Percentiles rank a stretch among this genome's conserved stretches.
phyloP scores from a whole-genome alignment of 2,888 invertebrate species.

The Diaperis boleti region DNA sequence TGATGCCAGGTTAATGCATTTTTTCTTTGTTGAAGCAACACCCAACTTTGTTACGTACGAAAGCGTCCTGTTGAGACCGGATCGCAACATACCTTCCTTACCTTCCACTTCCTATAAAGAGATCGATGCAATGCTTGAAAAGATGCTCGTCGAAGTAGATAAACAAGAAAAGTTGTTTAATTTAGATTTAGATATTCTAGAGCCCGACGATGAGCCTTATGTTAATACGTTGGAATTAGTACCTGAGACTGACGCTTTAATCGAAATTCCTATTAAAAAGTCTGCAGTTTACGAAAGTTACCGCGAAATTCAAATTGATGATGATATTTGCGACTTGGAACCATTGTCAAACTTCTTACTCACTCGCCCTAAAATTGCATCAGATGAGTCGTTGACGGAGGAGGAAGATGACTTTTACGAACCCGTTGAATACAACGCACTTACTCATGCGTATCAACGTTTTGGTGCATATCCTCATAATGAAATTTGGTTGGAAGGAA shows the following conservation, averaged over 20 bases:
- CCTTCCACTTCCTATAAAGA: conserved; percentile 60
- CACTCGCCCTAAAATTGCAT: conserved; percentile 50
- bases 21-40: conserved; percentile 53
- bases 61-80: conserved; percentile 60
- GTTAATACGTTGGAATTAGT: conserved; percentile 61
- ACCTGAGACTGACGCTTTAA: conserved; percentile 63
- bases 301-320: conserved; percentile 54
- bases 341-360: conserved; percentile 45
- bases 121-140: conserved; percentile 65
- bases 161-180: conserved; percentile 61
- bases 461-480: conserved; percentile 48
- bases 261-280: conserved; percentile 65
- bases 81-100: conserved; percentile 52
- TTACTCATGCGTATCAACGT: conserved; percentile 49
- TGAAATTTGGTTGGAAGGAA: conserved; percentile 65
- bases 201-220: conserved; percentile 49
- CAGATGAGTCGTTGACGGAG: conserved; percentile 58
- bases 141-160: conserved; percentile 65
- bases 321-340: conserved; percentile 51
- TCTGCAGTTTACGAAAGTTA: conserved; percentile 60
- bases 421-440: conserved; percentile 55
- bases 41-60: conserved; percentile 60
- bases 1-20: conserved; percentile 56
- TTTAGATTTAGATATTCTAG: conserved; percentile 58
- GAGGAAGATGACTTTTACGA: conserved; percentile 60